Percentiles rank a stretch among this genome's conserved stretches.
These are phyloP conservation scores for Fabriciana adippe DNA, from an alignment of 2,888 invertebrate species.

Conservation along the genomic window DNA sequence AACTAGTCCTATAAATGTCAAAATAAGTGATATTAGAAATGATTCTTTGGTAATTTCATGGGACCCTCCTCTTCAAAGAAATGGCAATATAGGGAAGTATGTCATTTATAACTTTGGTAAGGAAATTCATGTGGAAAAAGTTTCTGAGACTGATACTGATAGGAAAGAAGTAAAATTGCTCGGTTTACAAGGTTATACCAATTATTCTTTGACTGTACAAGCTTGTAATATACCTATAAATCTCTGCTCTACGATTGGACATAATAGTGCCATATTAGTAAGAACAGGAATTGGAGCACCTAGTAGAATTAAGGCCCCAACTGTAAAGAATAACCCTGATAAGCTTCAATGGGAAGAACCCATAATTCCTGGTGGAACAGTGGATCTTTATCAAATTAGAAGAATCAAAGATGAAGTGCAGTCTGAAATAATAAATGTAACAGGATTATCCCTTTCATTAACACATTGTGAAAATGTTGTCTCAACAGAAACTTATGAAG, in stretches of 20 bases:
- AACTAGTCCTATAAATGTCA: constrained; percentile 82
- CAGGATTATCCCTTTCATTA: constrained; percentile 51
- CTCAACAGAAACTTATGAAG: constrained; percentile 63
- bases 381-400: constrained; percentile 82
- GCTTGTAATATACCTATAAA: constrained; percentile 85
- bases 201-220: constrained; percentile 86
- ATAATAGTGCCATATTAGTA: constrained; percentile 74
- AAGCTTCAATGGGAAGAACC: constrained; percentile 79
- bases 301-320: constrained; percentile 63
- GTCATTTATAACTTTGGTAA: constrained; percentile 77
- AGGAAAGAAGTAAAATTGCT: constrained; percentile 56
- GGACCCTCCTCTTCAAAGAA: constrained; percentile 86
- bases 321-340: constrained; percentile 55
- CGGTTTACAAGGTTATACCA: constrained; percentile 82
- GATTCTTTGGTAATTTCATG: constrained; percentile 85
- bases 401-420: constrained; percentile 58
- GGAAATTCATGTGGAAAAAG: constrained; percentile 51
- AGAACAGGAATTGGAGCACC: constrained; percentile 85
- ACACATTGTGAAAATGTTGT: constrained; percentile 62
- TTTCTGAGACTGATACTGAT: constrained; percentile 53
- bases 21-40: constrained; percentile 83
- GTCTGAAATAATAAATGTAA: constrained; percentile 57
- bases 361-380: constrained; percentile 72
- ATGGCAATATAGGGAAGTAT: constrained; percentile 88
- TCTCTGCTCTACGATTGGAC: constrained; percentile 81